phyloP scores from a whole-genome alignment of 2,888 invertebrate genomes.

The Patella ulyssiponensis region DNA sequence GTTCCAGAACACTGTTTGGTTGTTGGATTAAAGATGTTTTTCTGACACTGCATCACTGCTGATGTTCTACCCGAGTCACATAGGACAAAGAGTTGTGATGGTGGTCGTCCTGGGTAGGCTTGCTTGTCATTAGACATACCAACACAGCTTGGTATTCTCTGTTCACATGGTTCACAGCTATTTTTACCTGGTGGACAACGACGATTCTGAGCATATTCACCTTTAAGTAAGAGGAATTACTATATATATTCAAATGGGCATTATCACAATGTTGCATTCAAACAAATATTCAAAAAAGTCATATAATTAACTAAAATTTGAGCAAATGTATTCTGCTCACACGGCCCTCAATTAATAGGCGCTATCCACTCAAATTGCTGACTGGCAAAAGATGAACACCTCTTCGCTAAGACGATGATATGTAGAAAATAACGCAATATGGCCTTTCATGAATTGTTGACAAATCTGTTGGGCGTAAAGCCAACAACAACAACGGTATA shows the following conservation, averaged over 20 bases:
- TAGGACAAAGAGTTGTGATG: slow-evolving; percentile 12
- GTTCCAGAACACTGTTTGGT: slow-evolving; percentile 21
- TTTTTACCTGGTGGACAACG: slow-evolving; percentile 28
- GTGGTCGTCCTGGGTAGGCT: slow-evolving; percentile 19
- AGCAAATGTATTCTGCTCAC: not conserved
- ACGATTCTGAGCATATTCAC: slow-evolving; percentile 45
- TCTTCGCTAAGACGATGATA: too few species aligned
- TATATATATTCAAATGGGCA: too few species aligned
- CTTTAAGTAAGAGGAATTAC: slow-evolving; percentile 31
- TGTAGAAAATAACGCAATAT: too few species aligned
- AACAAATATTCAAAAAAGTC: too few species aligned
- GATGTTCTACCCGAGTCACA: slow-evolving; percentile 22
- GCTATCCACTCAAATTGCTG: too few species aligned
- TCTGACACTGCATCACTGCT: slow-evolving; percentile 28
- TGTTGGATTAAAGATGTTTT: slow-evolving; percentile 30
- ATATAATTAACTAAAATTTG: not conserved
- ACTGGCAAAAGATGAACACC: too few species aligned
- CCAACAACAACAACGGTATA: too few species aligned
- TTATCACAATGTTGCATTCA: too few species aligned
- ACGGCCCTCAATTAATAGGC: too few species aligned
- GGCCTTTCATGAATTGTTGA: too few species aligned
- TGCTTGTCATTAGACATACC: slow-evolving; percentile 29
- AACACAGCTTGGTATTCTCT: slow-evolving; percentile 27
- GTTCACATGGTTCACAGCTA: slow-evolving; percentile 46
- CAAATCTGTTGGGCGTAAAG: too few species aligned